Percentiles rank a stretch among this genome's conserved stretches.
Evolutionary conservation across 2,113 vertebrate species (phyloP).

Genomic region (Dromaius novaehollandiae): DNA sequence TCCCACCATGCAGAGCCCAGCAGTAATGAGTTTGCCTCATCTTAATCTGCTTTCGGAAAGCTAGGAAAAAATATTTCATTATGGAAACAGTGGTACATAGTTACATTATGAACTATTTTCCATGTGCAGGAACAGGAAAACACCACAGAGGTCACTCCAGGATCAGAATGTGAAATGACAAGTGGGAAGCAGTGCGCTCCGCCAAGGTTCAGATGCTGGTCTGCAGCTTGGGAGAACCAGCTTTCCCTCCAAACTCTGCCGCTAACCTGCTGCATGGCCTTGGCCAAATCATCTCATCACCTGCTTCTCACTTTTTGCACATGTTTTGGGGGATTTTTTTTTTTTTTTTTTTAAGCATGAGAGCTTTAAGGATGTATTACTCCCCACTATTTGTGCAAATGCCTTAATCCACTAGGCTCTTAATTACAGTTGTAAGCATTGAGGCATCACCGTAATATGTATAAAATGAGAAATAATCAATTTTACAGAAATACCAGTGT

Average conservation of each 20-base stretch:
- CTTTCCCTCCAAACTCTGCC: not conserved
- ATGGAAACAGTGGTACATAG: accelerated
- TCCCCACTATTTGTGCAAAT: not conserved
- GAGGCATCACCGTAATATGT: not conserved
- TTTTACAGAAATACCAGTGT: not conserved
- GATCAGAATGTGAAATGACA: not conserved
- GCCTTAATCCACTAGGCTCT: not conserved
- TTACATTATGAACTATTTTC: not conserved
- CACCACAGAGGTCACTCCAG: not conserved
- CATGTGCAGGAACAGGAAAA: not conserved
- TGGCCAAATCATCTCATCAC: not conserved
- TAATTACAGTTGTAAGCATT: not conserved
- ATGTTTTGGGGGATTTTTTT: not conserved
- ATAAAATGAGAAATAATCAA: not conserved
- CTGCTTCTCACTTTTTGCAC: not conserved
- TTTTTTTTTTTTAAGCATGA: not conserved
- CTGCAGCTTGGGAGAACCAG: not conserved
- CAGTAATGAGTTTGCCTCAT: not conserved
- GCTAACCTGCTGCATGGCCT: not conserved
- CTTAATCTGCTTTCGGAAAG: not conserved
- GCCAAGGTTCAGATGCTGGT: not conserved
- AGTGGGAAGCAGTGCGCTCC: not conserved
- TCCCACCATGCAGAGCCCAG: not conserved
- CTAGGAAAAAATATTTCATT: not conserved
- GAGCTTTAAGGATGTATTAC: not conserved